Evolutionary conservation across 2,888 invertebrate genomes (phyloP), one percentile per base, ranked within the genome.

Genomic region (Eupithecia vulgata): DNA sequence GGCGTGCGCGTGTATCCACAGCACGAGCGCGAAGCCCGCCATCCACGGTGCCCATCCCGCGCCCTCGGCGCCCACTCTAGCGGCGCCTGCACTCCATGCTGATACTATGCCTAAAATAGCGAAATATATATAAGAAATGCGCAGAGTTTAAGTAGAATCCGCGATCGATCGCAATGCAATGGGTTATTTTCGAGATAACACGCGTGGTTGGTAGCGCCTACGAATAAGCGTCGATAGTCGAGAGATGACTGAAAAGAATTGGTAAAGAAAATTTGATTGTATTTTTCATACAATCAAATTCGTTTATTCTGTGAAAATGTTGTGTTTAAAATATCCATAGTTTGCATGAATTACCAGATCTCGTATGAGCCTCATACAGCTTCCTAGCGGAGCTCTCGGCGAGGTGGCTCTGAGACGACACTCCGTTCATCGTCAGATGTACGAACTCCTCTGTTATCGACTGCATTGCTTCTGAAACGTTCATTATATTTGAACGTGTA

Each of bases 41-140:
- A 94, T 83, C 96, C 96, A 96, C 74, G 96, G 93, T 75, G 95
- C 95, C 96, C 96, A 96, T 78, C 94, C 95, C 79, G 94, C 90
- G 81, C 94, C 94, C 81, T 89, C 91, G 79, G 88, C 87, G 72
- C 89, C 88, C 78, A 86, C 85, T 34, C 90, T 86, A 72, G 90
- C 80, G 73, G 95, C 95, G 81, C 90, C 80, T 83, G 4, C 76
- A 66, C 61, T 87, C 93, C 94, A 94, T 72, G 87, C 79, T 0
- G 92, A 91, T 70, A 57, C 69, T 59, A 91, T 80, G 40, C 92
- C 94, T 94, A 80, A 57, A 10, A 61, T 10, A 35, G 5, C 7
- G 42, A 15, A 17, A 61, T 30, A 59, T 21, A 62, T 64, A 30
- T 0, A 0, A 65, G 1, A 37, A 25, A 40, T 52, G 40, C 30